Base-by-base conservation (phyloP, 1,140 invertebrate species). In the Lordiphosa clarofinis region DNA sequence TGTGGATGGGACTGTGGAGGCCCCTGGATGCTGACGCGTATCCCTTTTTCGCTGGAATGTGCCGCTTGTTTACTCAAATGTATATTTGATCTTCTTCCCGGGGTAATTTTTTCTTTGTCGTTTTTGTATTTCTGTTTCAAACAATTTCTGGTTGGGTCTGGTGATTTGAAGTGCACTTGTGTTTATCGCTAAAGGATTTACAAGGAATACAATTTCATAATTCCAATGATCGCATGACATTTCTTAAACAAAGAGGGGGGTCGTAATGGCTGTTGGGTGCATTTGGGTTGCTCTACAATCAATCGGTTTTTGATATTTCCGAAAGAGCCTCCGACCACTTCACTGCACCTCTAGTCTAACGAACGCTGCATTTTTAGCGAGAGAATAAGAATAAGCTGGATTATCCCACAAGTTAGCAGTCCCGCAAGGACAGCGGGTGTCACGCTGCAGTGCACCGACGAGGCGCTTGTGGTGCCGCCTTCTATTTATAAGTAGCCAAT, bases 31-130 rank as follows among this genome's bases (percentile, higher is more conserved):
- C 55, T 47, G 54, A n/a, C 55, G 68, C 61, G 67, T 76, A 84
- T 82, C 78, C 76, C 78, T 82, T 71, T 46, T 82, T 82, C 78
- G 28, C 49, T 63, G 78, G 76, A 82, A 82, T 82, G 68, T 63
- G 39, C 40, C 33, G 72, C 73, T 76, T 82, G 76, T 82, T 82
- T 82, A 82, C 78, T 76, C 68, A 73, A 82, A 76, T 76, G 72
- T 71, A 54, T 82, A 82, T 84, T 82, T 76, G 76, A 81, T 81
- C 78, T 75, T 43, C 59, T 43, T 43, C 11, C 52, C 62, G 50
- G 58, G 48, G 53, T 62, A 49, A 35, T 40, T 62, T 63, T 50
- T 50, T 1, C 6, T 42, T 28, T 43, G 21, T 56, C 50, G 21
- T 44, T 7, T 12, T 24, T 40, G 15, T 48, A 37, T 15, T 57